These are phyloP conservation scores for Mus musculus DNA, from an alignment of 2,113 vertebrate genomes.

Conservation along the genomic window GRCm39 chr1:82789001-82789500, in stretches of 20 bases:
- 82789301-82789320: constrained; percentile 20
- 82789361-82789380: background rate
- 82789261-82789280: constrained; percentile 61
- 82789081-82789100: background rate
- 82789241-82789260: constrained; percentile 72
- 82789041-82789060: background rate
- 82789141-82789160: constrained; percentile 61
- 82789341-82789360: background rate
- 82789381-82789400: background rate
- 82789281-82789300: constrained; percentile 68
- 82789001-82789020: constrained; percentile 43
- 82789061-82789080: background rate
- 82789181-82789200: constrained; percentile 54
- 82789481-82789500: background rate
- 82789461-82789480: background rate
- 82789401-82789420: background rate
- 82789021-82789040: background rate
- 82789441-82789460: background rate
- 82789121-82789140: background rate
- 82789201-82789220: constrained; percentile 45
- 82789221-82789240: constrained; percentile 63
- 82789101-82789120: constrained; percentile 24
- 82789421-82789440: background rate
- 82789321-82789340: constrained; percentile 10
- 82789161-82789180: constrained; percentile 55